Conservation (phyloP, 2,113 vertebrate genomes). For the Hypomesus transpacificus region DNA sequence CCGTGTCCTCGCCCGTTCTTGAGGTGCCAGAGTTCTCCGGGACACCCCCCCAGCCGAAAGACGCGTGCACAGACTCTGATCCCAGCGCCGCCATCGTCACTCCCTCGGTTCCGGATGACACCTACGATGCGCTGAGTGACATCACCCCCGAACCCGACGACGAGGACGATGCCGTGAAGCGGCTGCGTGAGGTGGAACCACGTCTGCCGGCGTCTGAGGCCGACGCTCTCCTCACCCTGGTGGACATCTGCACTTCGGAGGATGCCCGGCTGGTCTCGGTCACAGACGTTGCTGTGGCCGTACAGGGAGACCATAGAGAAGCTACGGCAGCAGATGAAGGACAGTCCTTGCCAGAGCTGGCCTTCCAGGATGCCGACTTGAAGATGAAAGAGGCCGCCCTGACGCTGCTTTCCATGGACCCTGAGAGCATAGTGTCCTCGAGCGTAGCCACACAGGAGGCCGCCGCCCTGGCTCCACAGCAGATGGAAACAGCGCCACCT, state of each 20-base stretch:
- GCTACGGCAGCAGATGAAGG: not conserved
- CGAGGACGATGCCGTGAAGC: slow-evolving; percentile 30
- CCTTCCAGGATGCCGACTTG: slow-evolving; percentile 63
- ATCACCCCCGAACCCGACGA: slow-evolving; percentile 67
- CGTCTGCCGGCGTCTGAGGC: slow-evolving; percentile 56
- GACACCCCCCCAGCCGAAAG: slow-evolving; percentile 34
- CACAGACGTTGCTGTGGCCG: slow-evolving; percentile 2
- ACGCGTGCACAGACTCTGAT: slow-evolving; percentile 64
- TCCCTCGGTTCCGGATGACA: slow-evolving; percentile 70
- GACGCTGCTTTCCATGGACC: slow-evolving; percentile 77
- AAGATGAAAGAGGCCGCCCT: slow-evolving; percentile 78
- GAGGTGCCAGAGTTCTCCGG: slow-evolving; percentile 34
- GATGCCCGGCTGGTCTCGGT: slow-evolving; percentile 43
- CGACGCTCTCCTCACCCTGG: slow-evolving; percentile 67
- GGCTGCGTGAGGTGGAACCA: slow-evolving; percentile 31
- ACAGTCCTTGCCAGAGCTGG: slow-evolving; percentile 23
- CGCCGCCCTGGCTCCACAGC: not conserved
- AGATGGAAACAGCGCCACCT: slow-evolving; percentile 1
- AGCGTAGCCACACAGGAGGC: slow-evolving; percentile 26
- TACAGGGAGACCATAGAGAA: not conserved
- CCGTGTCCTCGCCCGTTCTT: not conserved
- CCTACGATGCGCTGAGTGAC: slow-evolving; percentile 66
- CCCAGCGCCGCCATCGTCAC: slow-evolving; percentile 49
- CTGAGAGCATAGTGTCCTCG: slow-evolving; percentile 54
- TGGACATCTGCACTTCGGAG: slow-evolving; percentile 64